These are phyloP conservation scores for Folsomia manolachei DNA, from an alignment of 2,888 invertebrate genomes.

Conservation along the genomic window DNA sequence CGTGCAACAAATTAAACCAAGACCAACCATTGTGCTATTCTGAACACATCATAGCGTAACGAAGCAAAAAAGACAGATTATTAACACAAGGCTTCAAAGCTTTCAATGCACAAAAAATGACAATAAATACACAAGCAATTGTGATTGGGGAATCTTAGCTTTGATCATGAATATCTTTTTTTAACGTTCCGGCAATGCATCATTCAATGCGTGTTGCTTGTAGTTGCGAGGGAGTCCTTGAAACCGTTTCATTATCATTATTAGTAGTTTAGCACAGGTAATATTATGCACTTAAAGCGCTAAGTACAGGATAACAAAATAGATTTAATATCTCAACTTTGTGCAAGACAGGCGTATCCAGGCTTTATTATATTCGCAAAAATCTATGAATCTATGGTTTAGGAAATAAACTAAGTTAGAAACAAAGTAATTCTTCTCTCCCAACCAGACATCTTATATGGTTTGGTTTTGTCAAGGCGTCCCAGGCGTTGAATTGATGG, in stretches of 20 bases:
- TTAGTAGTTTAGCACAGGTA: neutral
- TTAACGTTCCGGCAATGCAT: neutral
- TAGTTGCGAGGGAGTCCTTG: neutral
- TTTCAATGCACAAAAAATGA: neutral
- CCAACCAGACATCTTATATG: neutral
- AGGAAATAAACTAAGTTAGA: neutral
- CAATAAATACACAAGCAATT: neutral
- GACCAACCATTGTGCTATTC: too few species aligned
- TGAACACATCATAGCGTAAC: too few species aligned
- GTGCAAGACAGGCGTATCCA: too few species aligned
- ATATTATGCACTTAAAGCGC: neutral
- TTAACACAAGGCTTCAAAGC: too few species aligned
- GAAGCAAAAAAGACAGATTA: too few species aligned
- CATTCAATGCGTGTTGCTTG: neutral
- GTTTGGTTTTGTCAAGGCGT: too few species aligned
- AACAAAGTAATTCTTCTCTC: neutral
- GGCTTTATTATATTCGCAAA: too few species aligned
- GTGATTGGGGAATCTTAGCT: neutral
- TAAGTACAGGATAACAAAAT: neutral
- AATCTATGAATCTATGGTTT: neutral
- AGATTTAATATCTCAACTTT: neutral
- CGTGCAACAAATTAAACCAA: too few species aligned
- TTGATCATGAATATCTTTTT: neutral
- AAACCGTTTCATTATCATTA: constrained; percentile 2
- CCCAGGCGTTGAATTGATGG: neutral